Base-by-base conservation (phyloP, 2,797 vertebrate species). In the Lepus oiostolus region DNA sequence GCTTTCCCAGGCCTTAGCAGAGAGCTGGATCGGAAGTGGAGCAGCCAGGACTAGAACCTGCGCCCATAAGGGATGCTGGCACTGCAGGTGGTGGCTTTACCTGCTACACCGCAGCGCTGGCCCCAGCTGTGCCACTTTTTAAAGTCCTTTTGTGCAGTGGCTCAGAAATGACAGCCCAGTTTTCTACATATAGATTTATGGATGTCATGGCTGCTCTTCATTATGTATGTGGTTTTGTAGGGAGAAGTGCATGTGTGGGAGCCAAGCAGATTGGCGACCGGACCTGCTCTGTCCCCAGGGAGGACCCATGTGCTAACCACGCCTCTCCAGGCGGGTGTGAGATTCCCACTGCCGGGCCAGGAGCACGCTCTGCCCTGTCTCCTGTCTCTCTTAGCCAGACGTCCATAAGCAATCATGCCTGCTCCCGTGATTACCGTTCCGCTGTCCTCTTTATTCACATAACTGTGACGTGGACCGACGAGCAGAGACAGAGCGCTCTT, bases 81-180 rank as follows among this genome's bases (percentile, higher is more conserved):
- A 42, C 42, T 47, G 42, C 42, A 47, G 42, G 42, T 47, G 42
- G 42, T 47, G 42, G 42, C 42, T 47, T 47, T 47, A 47, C 42
- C 42, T 47, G 42, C 42, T 47, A 47, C 9, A 8, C 42, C 1
- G 9, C 42, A 47, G 42, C 8, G 42, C 42, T 8, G 7, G 8
- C 8, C 42, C 42, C 42, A 8, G 42, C 42, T 47, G 21, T 10
- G 1, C 5, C 22, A 58, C 17, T 13, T 58, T 58, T 19, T 58
- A 19, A 58, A 58, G 54, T 58, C 13, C 54, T 9, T 70, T 63
- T 70, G 52, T 62, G 50, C 2, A 52, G 13, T 12, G 47, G 47
- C 1, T 0, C 13, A 19, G 13, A n/a, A 6, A 4, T 14, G 38
- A 7, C 21, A 14, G 52, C 22, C 21, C 62, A 0, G 32, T 26